Conservation (phyloP, 2,888 invertebrate genomes). For the Salpingus planirostris region DNA sequence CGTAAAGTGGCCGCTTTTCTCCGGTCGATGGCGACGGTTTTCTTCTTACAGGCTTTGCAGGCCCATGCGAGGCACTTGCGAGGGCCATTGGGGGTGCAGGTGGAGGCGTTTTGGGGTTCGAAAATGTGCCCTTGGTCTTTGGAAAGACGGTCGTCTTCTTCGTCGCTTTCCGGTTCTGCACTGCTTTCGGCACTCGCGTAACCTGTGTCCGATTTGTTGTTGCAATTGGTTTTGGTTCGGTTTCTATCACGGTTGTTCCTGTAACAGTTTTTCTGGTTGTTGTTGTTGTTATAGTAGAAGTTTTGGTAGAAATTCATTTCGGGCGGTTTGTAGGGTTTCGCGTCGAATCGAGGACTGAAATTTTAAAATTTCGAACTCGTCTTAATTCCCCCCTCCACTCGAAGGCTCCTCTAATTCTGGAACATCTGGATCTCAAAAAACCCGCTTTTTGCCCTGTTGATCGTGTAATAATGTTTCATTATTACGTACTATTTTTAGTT, state of each 20-base stretch:
- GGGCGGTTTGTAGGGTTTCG: too few relatives aligned
- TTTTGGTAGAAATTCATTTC: too few relatives aligned
- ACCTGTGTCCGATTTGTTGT: slow-evolving; percentile 26
- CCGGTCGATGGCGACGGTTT: slow-evolving; percentile 90
- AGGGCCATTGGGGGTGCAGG: slow-evolving; percentile 39
- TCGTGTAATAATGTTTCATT: too few relatives aligned
- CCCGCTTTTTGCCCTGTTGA: too few relatives aligned
- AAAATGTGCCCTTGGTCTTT: slow-evolving; percentile 38
- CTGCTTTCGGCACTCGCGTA: slow-evolving; percentile 37
- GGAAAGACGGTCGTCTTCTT: slow-evolving; percentile 36
- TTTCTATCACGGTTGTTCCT: background rate
- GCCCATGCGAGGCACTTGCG: slow-evolving; percentile 90
- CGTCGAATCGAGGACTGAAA: too few relatives aligned
- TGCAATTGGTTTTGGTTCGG: background rate
- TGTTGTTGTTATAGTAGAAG: too few relatives aligned
- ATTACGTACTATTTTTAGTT: too few relatives aligned
- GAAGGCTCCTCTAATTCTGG: too few relatives aligned
- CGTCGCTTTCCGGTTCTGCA: slow-evolving; percentile 35
- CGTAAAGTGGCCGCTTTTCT: slow-evolving; percentile 95
- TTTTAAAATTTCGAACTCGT: too few relatives aligned
- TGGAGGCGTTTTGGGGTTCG: slow-evolving; percentile 38
- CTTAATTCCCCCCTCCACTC: too few relatives aligned
- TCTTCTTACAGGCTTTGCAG: slow-evolving; percentile 94
- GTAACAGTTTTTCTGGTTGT: too few relatives aligned
- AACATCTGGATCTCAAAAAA: too few relatives aligned